Evolutionary conservation across 1,140 invertebrate species (phyloP).

Genomic region (Cotesia typhae): DNA sequence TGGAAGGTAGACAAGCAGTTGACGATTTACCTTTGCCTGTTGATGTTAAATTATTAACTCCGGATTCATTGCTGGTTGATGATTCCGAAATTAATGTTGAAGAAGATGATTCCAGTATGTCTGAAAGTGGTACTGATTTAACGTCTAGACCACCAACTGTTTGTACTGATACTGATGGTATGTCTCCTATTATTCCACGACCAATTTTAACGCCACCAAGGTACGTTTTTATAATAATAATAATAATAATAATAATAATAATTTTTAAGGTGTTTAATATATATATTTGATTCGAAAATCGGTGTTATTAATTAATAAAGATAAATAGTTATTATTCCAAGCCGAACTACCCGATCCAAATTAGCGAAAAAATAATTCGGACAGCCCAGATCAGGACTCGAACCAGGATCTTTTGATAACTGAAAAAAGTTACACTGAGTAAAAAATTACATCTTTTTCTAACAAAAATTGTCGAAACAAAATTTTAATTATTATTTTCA

Average conservation of each 20-base stretch:
- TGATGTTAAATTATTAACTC: constrained; percentile 49
- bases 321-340: too few species aligned
- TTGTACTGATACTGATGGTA: constrained; percentile 51
- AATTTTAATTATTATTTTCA: too few species aligned
- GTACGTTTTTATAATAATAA: constrained; percentile 35
- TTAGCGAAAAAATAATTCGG: too few species aligned
- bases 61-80: constrained; percentile 52
- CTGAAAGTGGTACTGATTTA: constrained; percentile 63
- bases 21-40: constrained; percentile 48
- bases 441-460: too few species aligned
- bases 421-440: too few species aligned
- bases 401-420: too few species aligned
- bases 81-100: constrained; percentile 55
- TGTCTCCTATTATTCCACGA: constrained; percentile 47
- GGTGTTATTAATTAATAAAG: too few species aligned
- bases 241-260: not conserved
- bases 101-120: constrained; percentile 65
- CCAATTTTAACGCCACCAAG: constrained; percentile 48
- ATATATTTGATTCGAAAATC: too few species aligned
- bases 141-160: constrained; percentile 49
- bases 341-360: too few species aligned
- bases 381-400: too few species aligned
- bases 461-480: too few species aligned
- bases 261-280: too few species aligned
- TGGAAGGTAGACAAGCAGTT: constrained; percentile 47